Conservation (phyloP, 37 sponge, comb jelly and placozoan species). For the Theonella swinhoei region DNA sequence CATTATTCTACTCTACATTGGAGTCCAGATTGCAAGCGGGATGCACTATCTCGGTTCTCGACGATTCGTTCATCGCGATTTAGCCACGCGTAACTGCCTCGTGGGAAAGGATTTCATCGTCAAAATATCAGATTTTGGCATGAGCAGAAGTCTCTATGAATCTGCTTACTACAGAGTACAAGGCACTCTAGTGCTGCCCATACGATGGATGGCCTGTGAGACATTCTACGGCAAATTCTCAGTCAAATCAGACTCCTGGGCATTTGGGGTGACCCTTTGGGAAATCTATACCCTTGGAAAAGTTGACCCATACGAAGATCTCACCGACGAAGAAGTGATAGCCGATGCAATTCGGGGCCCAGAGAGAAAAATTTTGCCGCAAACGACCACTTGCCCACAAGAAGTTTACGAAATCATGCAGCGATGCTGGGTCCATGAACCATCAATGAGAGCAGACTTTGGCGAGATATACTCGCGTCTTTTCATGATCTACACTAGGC, state of each 20-base stretch:
- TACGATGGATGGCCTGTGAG: slow-evolving; percentile 91
- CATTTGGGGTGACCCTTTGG: slow-evolving; percentile 87
- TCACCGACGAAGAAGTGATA: slow-evolving; percentile 87
- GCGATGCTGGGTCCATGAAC: slow-evolving; percentile 75
- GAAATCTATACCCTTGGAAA: slow-evolving; percentile 80
- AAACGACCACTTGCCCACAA: slow-evolving; percentile 48
- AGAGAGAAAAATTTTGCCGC: slow-evolving; percentile 37
- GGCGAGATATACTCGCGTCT: slow-evolving; percentile 67
- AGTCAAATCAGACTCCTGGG: slow-evolving; percentile 86
- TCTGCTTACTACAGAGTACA: slow-evolving; percentile 77
- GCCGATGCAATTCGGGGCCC: slow-evolving; percentile 79
- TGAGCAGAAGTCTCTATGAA: slow-evolving; percentile 83
- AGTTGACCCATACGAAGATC: slow-evolving; percentile 75
- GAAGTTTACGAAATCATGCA: slow-evolving; percentile 77
- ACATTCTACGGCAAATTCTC: slow-evolving; percentile 91
- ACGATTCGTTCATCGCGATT: slow-evolving; percentile 82
- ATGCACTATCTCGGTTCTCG: slow-evolving; percentile 81
- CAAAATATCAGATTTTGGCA: slow-evolving; percentile 92
- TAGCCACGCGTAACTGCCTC: slow-evolving; percentile 90
- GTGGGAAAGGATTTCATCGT: slow-evolving; percentile 81
- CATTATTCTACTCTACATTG: slow-evolving; percentile 70
- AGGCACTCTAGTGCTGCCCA: slow-evolving; percentile 70
- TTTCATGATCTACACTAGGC: slow-evolving; percentile 65
- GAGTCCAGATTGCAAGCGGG: slow-evolving; percentile 83
- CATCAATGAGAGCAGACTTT: slow-evolving; percentile 67